These are phyloP conservation scores for Nothoprocta perdicaria DNA, from an alignment of 2,113 vertebrate genomes.

Conservation along the genomic window DNA sequence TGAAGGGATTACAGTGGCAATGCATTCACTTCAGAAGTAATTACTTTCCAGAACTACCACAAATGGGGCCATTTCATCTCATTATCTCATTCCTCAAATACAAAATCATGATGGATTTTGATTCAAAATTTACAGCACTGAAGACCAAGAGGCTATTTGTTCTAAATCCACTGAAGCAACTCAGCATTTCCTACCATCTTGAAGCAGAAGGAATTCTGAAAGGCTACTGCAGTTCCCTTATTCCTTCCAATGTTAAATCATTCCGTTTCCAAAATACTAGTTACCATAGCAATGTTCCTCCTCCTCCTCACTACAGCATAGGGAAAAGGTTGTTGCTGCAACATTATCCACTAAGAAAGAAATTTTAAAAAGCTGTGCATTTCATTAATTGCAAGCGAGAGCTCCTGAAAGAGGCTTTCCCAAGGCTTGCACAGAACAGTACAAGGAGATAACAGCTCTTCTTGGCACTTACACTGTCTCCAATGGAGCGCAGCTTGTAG, in stretches of 20 bases:
- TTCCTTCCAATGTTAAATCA: constrained; percentile 40
- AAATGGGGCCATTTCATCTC: neutral
- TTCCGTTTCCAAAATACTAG: constrained; percentile 71
- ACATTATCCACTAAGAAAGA: neutral
- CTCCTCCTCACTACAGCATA: constrained; percentile 36
- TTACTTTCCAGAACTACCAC: neutral
- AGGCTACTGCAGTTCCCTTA: constrained; percentile 41
- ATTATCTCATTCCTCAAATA: neutral
- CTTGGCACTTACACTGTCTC: constrained; percentile 90
- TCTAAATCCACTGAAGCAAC: constrained; percentile 6
- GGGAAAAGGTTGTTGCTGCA: constrained; percentile 32
- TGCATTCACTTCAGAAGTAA: neutral
- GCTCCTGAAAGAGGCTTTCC: neutral
- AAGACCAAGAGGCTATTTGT: neutral
- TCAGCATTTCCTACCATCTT: constrained; percentile 22
- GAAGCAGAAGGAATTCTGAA: constrained; percentile 39
- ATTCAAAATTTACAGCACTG: neutral
- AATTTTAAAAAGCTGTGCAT: neutral
- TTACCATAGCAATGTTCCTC: constrained; percentile 75
- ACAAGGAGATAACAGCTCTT: fast-evolving
- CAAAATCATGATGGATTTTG: neutral
- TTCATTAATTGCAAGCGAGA: neutral
- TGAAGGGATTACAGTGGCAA: neutral
- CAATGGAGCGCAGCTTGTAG: constrained; percentile 97
- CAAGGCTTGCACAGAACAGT: neutral